Evolutionary conservation across 2,797 vertebrate genomes (phyloP), one percentile per base, ranked within the genome.

Genomic region (Acanthurus lineatus): DNA sequence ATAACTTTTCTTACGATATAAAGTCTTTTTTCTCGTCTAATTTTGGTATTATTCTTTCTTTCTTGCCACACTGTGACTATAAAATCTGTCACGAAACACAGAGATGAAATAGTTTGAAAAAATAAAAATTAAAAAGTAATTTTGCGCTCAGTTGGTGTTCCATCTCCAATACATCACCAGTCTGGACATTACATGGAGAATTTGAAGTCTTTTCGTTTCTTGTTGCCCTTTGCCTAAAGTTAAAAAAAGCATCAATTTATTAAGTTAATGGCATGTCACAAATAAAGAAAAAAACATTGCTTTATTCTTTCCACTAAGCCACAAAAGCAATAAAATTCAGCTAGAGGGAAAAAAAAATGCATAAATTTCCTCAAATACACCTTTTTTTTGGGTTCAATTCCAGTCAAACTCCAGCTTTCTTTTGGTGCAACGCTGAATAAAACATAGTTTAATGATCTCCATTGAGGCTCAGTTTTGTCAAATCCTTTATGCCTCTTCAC

Each of bases 401-500:
- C 1, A 65, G 49, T 19, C 14, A 19, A 53, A 63, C 8, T 44
- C 40, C 22, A 45, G 60, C 28, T 70, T 70, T 73, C 48, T 35
- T 4, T 25, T 17, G 54, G 57, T 45, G 42, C 53, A 63, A 45
- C 54, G 49, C 72, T 32, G 32, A 73, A 48, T 64, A 56, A 56
- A 76, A 74, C 15, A 28, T 19, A 2, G 52, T 63, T 69, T 75
- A 76, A 81, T 59, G 28, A 85, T 74, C 32, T 60, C 63, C 44
- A 45, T 0, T 47, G 66, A 73, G 74, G 52, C n/a, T 49, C 62
- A 44, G 40, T 64, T 60, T 71, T 75, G 63, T 79, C 61, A 66
- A 69, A 54, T 70, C 61, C 66, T 73, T 75, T 56, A 49, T 67
- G 56, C 42, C 64, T 69, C 73, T 60, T 73, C 71, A 77, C 73